phyloP scores from a whole-genome alignment of 2,888 invertebrate species.

The Drosophila birchii region DNA sequence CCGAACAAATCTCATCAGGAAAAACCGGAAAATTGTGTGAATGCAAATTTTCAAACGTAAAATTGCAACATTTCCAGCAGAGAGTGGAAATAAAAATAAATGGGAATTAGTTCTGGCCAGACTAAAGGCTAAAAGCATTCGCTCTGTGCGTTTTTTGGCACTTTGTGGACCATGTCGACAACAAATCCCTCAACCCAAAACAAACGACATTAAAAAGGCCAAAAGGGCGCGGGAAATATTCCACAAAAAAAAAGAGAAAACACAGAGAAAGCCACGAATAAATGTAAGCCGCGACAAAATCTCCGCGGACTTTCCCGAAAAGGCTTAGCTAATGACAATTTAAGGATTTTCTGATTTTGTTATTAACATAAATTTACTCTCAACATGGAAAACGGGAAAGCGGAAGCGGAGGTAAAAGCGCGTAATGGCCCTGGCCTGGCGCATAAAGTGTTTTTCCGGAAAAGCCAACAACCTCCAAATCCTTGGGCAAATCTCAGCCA shows the following conservation, averaged over 20 bases:
- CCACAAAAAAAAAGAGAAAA: slow-evolving; percentile 8
- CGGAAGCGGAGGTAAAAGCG: slow-evolving; percentile 34
- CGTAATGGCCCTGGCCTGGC: slow-evolving; percentile 45
- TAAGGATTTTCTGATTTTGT: slow-evolving; percentile 75
- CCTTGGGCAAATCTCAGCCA: slow-evolving; percentile 9
- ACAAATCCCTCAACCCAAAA: slow-evolving; percentile 24
- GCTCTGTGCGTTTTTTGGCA: slow-evolving; percentile 10
- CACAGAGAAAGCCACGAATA: slow-evolving; percentile 7
- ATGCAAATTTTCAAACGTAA: slow-evolving; percentile 29
- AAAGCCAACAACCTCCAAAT: slow-evolving; percentile 1
- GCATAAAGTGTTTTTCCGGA: slow-evolving; percentile 22
- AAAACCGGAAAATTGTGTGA: not conserved
- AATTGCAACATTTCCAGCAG: slow-evolving; percentile 22
- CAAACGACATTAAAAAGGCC: slow-evolving; percentile 51
- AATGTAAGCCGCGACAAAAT: slow-evolving; percentile 27
- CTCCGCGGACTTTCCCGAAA: slow-evolving; percentile 33
- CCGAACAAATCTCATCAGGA: not conserved
- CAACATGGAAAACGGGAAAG: not conserved
- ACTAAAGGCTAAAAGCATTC: slow-evolving; percentile 39
- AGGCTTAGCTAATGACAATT: slow-evolving; percentile 79
- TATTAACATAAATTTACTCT: slow-evolving; percentile 75
- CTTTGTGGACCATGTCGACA: slow-evolving; percentile 30
- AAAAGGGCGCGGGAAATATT: slow-evolving; percentile 1
- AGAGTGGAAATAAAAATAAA: not conserved
- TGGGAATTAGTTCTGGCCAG: slow-evolving; percentile 32